Conservation (phyloP, 2,797 vertebrate species). For the Acrossocheilus wenchowensis region DNA sequence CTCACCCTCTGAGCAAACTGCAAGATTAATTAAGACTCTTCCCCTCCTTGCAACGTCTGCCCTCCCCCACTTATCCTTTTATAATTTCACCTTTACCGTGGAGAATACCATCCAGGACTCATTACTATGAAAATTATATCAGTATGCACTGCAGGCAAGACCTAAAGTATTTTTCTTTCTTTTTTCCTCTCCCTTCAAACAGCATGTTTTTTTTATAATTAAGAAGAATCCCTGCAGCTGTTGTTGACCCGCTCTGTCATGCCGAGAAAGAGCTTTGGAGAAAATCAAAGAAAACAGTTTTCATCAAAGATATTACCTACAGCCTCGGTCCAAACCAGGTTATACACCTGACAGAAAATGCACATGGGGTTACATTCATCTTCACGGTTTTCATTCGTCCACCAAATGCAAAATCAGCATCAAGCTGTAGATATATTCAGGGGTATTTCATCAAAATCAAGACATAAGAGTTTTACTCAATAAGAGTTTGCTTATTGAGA, state of each 20-base stretch:
- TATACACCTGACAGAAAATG: slow-evolving; percentile 55
- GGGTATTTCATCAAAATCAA: background rate
- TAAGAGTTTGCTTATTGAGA: background rate
- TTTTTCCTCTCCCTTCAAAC: slow-evolving; percentile 49
- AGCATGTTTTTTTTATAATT: slow-evolving; percentile 67
- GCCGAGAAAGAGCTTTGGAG: slow-evolving; percentile 57
- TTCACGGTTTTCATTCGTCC: background rate
- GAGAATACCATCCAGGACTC: slow-evolving; percentile 59
- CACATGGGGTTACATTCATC: slow-evolving; percentile 30
- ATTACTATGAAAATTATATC: slow-evolving; percentile 58
- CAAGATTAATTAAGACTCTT: slow-evolving; percentile 45
- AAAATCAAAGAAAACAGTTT: slow-evolving; percentile 67
- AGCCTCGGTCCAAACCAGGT: slow-evolving; percentile 40
- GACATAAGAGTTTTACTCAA: background rate
- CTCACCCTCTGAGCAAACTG: slow-evolving; percentile 38
- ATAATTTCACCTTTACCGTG: slow-evolving; percentile 55
- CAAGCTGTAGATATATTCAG: background rate
- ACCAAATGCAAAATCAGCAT: slow-evolving; percentile 25
- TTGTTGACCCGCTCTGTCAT: slow-evolving; percentile 66
- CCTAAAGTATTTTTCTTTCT: slow-evolving; percentile 47
- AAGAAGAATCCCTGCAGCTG: slow-evolving; percentile 63
- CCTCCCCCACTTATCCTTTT: slow-evolving; percentile 51
- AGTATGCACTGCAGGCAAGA: slow-evolving; percentile 53
- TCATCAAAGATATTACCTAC: slow-evolving; percentile 67
- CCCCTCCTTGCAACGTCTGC: slow-evolving; percentile 28